Evolutionary conservation across 2,888 invertebrate species (phyloP), one percentile per base, ranked within the genome.

Genomic region (Melanophora roralis): DNA sequence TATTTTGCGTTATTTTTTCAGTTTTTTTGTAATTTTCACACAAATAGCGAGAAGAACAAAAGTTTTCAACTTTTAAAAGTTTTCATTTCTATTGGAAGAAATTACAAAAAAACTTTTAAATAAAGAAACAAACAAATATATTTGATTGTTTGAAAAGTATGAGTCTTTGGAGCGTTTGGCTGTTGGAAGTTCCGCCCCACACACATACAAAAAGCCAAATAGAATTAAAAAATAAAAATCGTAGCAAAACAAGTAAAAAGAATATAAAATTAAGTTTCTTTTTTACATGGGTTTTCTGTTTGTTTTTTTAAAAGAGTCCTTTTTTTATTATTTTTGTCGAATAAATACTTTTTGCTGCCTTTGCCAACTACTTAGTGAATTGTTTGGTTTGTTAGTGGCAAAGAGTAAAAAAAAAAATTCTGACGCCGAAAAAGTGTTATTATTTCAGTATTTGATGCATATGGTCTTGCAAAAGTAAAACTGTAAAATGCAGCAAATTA

Each of bases 301-400:
- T 12, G 19, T 5, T 43, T 23, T 16, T 36, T 1, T 4, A n/a
- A 34, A 16, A 21, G 7, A 8, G 2, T 23, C n/a, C 47, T 36
- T 38, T 11, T 27, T 53, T 11, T 4, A 21, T 51, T 73, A 12
- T 53, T 60, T 43, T 51, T 51, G 40, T n/a, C 9, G 38, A 27
- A 19, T 34, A 34, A 45, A 32, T 11, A 55, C 21, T 38, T 57
- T 45, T 36, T 32, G 1, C 21, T 65, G 11, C 9, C 68, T 45
- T 49, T 73, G 57, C 67, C 68, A 64, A 75, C 47, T 69, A 43
- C 59, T 74, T 64, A 68, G 27, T 36, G 47, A 77, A 74, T 73
- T 78, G 81, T 74, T 71, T 69, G 68, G 55, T 65, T 69, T 60
- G 47, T 51, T 65, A 45, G 51, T 36, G 12, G 19, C 2, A 16